Conservation (phyloP, 2,888 invertebrate species). For the Lochmaea capreae region DNA sequence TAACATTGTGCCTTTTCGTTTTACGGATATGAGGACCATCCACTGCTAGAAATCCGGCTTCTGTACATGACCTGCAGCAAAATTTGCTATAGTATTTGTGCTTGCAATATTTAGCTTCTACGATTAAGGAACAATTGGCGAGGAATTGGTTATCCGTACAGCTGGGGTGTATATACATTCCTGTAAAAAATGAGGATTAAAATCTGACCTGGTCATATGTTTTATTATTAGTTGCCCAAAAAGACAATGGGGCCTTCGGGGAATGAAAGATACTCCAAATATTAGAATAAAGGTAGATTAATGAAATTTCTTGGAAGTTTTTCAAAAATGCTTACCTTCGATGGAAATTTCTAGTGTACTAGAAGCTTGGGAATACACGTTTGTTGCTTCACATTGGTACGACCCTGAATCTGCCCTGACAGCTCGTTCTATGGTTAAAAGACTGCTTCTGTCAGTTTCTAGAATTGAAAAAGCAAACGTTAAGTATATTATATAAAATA, state of each 20-base stretch:
- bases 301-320: background rate
- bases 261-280: background rate
- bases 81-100: slow-evolving; percentile 92
- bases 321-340: slow-evolving; percentile 71
- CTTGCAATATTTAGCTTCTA: slow-evolving; percentile 84
- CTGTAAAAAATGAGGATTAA: slow-evolving; percentile 64
- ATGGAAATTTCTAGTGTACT: slow-evolving; percentile 77
- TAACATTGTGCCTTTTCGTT: slow-evolving; percentile 51
- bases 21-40: slow-evolving; percentile 65
- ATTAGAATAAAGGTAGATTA: background rate
- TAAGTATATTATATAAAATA: background rate
- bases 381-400: slow-evolving; percentile 87
- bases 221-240: too few relatives aligned
- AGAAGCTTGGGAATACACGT: slow-evolving; percentile 75
- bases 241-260: background rate
- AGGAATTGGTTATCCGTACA: slow-evolving; percentile 90
- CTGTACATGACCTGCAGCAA: slow-evolving; percentile 93
- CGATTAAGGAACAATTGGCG: slow-evolving; percentile 91
- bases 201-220: too few relatives aligned
- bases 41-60: slow-evolving; percentile 80
- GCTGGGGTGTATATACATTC: slow-evolving; percentile 78
- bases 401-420: slow-evolving; percentile 78
- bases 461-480: background rate
- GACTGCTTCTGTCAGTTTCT: slow-evolving; percentile 27
- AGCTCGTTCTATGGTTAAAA: slow-evolving; percentile 69